Evolutionary conservation across 2,113 vertebrate genomes (phyloP).

Genomic region (Psephotus haematonotus): DNA sequence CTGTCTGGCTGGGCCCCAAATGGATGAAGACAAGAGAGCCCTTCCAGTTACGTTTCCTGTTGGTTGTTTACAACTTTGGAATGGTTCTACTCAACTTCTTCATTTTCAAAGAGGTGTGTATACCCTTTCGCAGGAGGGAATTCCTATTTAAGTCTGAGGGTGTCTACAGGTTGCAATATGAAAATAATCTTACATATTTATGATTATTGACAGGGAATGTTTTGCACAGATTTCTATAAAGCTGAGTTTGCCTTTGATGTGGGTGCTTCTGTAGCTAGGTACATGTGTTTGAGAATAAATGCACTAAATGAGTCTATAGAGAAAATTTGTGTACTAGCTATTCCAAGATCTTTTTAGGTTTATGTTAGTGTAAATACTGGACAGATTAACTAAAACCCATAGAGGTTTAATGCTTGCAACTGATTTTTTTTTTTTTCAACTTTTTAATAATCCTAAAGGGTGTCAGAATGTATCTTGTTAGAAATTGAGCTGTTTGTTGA

Average conservation of each 20-base stretch:
- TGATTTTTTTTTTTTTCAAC: background rate
- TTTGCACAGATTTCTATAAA: background rate
- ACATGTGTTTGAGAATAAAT: background rate
- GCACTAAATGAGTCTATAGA: background rate
- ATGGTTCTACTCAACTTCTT: conserved; percentile 99
- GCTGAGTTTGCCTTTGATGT: background rate
- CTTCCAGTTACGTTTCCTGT: conserved; percentile 92
- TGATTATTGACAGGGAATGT: background rate
- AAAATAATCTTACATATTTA: background rate
- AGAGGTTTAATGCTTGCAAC: background rate
- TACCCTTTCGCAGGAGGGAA: background rate
- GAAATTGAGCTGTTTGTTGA: background rate
- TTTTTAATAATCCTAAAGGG: background rate
- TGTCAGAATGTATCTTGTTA: background rate
- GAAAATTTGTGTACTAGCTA: background rate
- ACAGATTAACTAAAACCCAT: background rate
- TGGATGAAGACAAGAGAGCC: conserved; percentile 96
- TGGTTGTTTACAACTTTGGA: conserved; percentile 97
- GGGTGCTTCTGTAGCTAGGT: background rate
- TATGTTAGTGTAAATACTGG: background rate
- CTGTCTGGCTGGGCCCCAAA: conserved; percentile 96
- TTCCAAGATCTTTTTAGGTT: background rate
- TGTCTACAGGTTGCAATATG: background rate
- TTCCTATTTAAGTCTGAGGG: background rate
- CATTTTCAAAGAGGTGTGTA: conserved; percentile 96